phyloP scores from a whole-genome alignment of 1,140 invertebrate genomes.

The Drosophila simulans region DNA sequence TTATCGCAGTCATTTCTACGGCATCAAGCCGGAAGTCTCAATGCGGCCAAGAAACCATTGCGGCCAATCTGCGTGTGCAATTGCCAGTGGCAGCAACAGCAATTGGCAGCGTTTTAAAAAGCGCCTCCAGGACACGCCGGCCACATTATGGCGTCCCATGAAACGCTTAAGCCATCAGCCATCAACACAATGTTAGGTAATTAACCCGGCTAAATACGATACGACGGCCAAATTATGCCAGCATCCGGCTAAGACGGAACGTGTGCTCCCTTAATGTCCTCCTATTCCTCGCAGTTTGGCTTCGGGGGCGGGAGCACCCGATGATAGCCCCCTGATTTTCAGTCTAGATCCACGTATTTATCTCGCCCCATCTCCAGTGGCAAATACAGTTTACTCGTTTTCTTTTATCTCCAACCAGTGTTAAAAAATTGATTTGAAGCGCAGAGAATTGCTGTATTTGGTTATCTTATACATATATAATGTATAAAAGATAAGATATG shows the following conservation, averaged over 20 bases:
- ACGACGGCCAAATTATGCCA: constrained; percentile 68
- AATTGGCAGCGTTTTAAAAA: constrained; percentile 59
- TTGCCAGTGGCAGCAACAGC: constrained; percentile 19
- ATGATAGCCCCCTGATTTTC: background rate
- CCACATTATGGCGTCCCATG: constrained; percentile 65
- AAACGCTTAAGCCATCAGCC: constrained; percentile 81
- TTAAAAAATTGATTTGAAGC: background rate
- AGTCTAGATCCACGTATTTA: constrained; percentile 38
- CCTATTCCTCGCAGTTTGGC: constrained; percentile 13
- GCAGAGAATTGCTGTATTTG: too few relatives aligned
- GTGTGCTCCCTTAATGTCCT: constrained; percentile 67
- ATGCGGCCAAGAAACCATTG: constrained; percentile 44
- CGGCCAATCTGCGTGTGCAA: constrained; percentile 15
- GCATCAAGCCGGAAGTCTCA: constrained; percentile 37
- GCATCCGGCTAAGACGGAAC: constrained; percentile 30
- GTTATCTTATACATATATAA: too few relatives aligned
- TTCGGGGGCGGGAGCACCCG: background rate
- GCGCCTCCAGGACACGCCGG: constrained; percentile 46
- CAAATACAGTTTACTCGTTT: constrained; percentile 25
- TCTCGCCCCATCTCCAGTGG: constrained; percentile 24
- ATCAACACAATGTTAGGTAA: constrained; percentile 81
- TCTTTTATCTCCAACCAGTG: background rate
- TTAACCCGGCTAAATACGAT: constrained; percentile 78
- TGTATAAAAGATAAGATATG: background rate
- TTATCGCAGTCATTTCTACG: constrained; percentile 67